A percentile compares a stretch with the other conserved stretches of the same genome.
Conservation (phyloP, 2,113 vertebrate genomes). For the Meleagris gallopavo region DNA sequence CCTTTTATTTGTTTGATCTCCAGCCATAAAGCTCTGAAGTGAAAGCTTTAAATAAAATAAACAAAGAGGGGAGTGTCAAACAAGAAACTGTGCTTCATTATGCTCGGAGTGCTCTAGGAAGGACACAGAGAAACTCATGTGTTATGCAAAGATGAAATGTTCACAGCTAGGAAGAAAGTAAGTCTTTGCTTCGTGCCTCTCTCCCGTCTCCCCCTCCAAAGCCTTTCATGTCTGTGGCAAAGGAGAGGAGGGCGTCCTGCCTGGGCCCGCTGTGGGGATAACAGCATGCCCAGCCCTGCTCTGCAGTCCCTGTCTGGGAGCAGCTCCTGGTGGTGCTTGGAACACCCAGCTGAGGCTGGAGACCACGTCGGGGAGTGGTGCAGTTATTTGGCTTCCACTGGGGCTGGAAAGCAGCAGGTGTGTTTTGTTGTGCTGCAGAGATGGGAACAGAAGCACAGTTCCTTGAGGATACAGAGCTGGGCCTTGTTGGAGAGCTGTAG, state of each 20-base stretch:
- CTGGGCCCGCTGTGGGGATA: background rate
- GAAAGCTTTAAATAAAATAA: conserved; percentile 64
- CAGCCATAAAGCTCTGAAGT: conserved; percentile 49
- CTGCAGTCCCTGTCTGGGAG: background rate
- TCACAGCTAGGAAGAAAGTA: background rate
- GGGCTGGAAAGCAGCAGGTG: background rate
- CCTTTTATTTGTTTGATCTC: conserved; percentile 66
- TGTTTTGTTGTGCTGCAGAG: background rate
- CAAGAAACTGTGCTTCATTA: conserved; percentile 12
- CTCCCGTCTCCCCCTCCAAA: background rate
- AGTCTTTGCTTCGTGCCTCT: background rate
- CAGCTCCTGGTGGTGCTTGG: background rate
- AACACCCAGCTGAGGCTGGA: background rate
- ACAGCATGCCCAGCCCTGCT: background rate
- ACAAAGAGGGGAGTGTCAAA: conserved; percentile 48
- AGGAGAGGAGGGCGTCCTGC: background rate
- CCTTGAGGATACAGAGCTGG: fast-evolving
- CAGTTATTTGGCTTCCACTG: background rate
- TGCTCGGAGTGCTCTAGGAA: conserved; percentile 1
- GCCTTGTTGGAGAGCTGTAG: background rate
- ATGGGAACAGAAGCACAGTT: background rate
- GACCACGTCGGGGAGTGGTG: fast-evolving
- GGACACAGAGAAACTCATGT: background rate
- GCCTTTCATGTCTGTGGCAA: background rate
- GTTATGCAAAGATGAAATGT: background rate